Conservation (phyloP, 1,140 invertebrate species). For the Pseudachorutes palmiensis region DNA sequence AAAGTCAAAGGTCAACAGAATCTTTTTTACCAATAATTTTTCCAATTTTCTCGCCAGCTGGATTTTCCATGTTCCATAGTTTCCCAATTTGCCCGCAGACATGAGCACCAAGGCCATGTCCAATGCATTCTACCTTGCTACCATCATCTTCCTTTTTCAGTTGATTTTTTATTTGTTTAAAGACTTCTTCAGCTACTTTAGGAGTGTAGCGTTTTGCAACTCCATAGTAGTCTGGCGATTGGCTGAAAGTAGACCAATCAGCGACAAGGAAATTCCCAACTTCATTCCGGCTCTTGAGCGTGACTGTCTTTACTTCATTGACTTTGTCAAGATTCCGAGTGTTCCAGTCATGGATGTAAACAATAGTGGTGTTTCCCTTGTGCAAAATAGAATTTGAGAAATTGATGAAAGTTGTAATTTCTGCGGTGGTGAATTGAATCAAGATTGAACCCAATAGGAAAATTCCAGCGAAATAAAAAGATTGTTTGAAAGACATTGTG, state of each 20-base stretch:
- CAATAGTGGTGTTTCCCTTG: neutral
- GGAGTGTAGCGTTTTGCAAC: neutral
- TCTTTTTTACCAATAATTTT: neutral
- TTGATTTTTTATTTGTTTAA: neutral
- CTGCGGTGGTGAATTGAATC: neutral
- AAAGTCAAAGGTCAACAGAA: neutral
- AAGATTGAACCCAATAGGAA: neutral
- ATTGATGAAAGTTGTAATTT: neutral
- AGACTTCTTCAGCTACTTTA: neutral
- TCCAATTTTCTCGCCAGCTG: neutral
- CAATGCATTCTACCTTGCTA: conserved; percentile 3
- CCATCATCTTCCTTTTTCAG: neutral
- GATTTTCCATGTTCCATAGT: neutral
- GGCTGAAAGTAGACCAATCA: conserved; percentile 11
- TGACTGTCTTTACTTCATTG: neutral
- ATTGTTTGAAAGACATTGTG: too few relatives aligned
- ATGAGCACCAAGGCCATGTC: conserved; percentile 12
- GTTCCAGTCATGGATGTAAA: conserved; percentile 17
- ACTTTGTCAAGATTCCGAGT: neutral
- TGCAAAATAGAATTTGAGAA: neutral
- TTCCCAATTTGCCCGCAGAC: conserved; percentile 12
- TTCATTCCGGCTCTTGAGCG: neutral
- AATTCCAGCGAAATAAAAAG: too few relatives aligned
- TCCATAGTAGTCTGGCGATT: neutral
- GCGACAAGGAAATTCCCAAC: neutral